Conservation (phyloP, 2,797 vertebrate species). For the Phrynocephalus vlangalii region DNA sequence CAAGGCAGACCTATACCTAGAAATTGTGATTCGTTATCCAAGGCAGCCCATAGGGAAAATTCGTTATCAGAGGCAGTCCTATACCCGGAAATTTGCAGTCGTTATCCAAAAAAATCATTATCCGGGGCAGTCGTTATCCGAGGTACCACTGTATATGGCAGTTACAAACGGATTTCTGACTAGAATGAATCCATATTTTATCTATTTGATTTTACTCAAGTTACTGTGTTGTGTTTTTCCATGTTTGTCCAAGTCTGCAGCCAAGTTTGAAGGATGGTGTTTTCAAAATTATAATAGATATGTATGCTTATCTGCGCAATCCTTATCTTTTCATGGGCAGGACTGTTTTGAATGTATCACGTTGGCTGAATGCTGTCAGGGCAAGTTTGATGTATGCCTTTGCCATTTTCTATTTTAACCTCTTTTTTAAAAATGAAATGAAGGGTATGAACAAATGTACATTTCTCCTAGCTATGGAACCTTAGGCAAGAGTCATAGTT, state of each 20-base stretch:
- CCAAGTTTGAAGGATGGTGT: neutral
- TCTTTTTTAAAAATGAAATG: neutral
- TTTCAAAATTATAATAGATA: conserved; percentile 19
- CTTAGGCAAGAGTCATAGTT: neutral
- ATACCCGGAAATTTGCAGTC: too few species aligned
- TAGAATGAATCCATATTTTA: neutral
- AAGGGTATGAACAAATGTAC: neutral
- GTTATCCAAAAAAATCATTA: too few species aligned
- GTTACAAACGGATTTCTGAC: conserved; percentile 17
- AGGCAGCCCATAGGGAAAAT: too few species aligned
- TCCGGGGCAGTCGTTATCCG: too few species aligned
- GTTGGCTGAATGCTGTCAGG: neutral
- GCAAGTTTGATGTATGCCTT: neutral
- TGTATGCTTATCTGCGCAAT: neutral
- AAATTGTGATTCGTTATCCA: too few species aligned
- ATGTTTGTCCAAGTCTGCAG: neutral
- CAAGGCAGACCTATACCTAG: too few species aligned
- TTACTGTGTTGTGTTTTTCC: neutral
- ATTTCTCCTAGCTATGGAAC: neutral
- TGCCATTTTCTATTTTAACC: neutral
- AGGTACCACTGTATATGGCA: neutral
- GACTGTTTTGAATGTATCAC: neutral
- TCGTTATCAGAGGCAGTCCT: too few species aligned
- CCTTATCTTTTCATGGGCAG: neutral
- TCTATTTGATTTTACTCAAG: neutral